Evolutionary conservation across 2,888 invertebrate genomes (phyloP).

Genomic region (Hydraecia micacea): DNA sequence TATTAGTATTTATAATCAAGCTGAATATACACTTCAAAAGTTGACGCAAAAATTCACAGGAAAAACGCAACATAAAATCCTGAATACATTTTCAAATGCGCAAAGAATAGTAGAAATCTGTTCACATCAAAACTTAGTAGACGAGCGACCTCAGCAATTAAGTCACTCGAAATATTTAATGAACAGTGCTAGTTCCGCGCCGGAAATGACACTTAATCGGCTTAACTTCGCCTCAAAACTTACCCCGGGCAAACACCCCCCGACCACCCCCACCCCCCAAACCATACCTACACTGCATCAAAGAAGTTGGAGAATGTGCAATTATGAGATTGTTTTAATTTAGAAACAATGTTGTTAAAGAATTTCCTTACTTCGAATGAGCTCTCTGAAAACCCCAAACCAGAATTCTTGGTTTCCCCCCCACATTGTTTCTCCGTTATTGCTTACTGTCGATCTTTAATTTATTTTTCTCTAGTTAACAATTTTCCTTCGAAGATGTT

Average conservation of each 20-base stretch:
- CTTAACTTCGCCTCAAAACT: slow-evolving; percentile 89
- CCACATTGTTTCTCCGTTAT: slow-evolving; percentile 87
- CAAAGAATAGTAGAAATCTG: slow-evolving; percentile 75
- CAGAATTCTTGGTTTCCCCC: slow-evolving; percentile 88
- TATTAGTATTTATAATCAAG: background rate
- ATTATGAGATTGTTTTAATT: slow-evolving; percentile 91
- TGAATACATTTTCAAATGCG: slow-evolving; percentile 54
- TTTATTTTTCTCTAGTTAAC: slow-evolving; percentile 75
- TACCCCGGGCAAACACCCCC: slow-evolving; percentile 75
- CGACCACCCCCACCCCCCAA: slow-evolving; percentile 63
- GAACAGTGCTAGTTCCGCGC: slow-evolving; percentile 88
- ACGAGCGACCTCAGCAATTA: slow-evolving; percentile 86
- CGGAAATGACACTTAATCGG: slow-evolving; percentile 90
- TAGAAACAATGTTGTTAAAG: slow-evolving; percentile 89
- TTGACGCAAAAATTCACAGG: too few species aligned
- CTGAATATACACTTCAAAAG: background rate
- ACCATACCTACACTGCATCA: slow-evolving; percentile 86
- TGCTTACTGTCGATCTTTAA: slow-evolving; percentile 80
- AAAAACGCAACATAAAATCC: slow-evolving; percentile 25
- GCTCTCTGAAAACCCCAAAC: slow-evolving; percentile 85
- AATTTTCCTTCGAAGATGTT: slow-evolving; percentile 58
- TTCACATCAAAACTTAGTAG: slow-evolving; percentile 81
- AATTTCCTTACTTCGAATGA: slow-evolving; percentile 86
- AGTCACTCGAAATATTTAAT: slow-evolving; percentile 89
- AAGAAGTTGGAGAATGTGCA: slow-evolving; percentile 89